Conservation (phyloP, 2,113 vertebrate species). For the Psilopogon haemacephalus region DNA sequence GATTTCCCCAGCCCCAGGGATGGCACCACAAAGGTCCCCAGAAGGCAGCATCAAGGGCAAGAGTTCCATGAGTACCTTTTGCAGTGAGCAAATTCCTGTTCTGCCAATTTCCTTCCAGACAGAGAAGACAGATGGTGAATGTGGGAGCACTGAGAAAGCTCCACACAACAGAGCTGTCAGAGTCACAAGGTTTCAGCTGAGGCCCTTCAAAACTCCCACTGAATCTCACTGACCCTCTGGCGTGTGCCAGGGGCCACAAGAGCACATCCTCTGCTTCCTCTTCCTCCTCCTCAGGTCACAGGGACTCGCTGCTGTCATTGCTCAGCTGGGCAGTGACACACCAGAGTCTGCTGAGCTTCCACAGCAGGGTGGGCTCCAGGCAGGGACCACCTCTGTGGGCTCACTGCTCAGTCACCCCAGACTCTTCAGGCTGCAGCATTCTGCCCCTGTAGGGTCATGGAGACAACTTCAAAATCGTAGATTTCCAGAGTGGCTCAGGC, state of each 20-base stretch:
- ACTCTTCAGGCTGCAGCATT: fast-evolving
- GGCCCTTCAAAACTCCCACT: slow-evolving; percentile 13
- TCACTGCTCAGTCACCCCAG: background rate
- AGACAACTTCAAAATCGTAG: background rate
- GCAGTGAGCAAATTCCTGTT: slow-evolving; percentile 14
- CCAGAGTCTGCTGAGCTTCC: background rate
- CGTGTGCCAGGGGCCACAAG: background rate
- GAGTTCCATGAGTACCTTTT: background rate
- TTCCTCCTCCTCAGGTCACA: background rate
- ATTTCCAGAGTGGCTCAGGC: no score
- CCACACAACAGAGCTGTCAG: background rate
- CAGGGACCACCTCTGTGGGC: background rate
- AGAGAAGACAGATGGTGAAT: slow-evolving; percentile 23
- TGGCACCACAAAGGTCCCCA: slow-evolving; percentile 36
- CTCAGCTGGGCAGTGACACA: background rate
- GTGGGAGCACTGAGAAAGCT: background rate
- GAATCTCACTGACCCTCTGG: background rate
- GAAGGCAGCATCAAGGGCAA: slow-evolving; percentile 30
- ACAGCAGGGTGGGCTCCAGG: background rate
- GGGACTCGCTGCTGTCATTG: background rate
- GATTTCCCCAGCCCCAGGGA: background rate
- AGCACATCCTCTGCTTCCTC: background rate
- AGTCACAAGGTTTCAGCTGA: background rate
- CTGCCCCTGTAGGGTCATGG: background rate
- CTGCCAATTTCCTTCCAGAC: slow-evolving; percentile 8